Evolutionary conservation across 1,140 invertebrate genomes (phyloP).

Genomic region (Drosophila jambulina): DNA sequence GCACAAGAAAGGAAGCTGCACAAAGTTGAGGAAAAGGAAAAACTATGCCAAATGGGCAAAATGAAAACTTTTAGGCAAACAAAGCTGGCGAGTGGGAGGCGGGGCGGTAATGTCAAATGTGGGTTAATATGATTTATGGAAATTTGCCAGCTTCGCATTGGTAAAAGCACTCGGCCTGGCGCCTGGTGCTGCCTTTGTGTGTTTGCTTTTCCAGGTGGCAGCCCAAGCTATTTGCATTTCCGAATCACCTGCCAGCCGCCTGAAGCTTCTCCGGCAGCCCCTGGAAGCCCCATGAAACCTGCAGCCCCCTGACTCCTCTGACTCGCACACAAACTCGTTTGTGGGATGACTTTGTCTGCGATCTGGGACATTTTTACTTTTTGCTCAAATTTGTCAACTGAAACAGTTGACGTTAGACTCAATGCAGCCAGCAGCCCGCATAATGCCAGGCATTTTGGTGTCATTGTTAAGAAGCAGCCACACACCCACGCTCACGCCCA

Average conservation of each 20-base stretch:
- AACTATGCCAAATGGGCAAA: slow-evolving; percentile 56
- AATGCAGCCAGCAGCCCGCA: slow-evolving; percentile 64
- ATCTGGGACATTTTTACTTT: slow-evolving; percentile 58
- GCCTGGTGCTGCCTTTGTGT: slow-evolving; percentile 38
- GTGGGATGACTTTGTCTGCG: slow-evolving; percentile 34
- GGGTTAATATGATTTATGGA: slow-evolving; percentile 75
- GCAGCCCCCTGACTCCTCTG: not conserved
- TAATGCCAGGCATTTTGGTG: slow-evolving; percentile 61
- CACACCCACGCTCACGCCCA: slow-evolving; percentile 6
- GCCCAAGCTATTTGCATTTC: slow-evolving; percentile 39
- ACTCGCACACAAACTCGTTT: slow-evolving; percentile 30
- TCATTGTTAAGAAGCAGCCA: slow-evolving; percentile 58
- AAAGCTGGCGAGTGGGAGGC: slow-evolving; percentile 3
- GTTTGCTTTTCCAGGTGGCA: slow-evolving; percentile 51
- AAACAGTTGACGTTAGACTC: slow-evolving; percentile 70
- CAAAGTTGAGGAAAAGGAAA: slow-evolving; percentile 19
- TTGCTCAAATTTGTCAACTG: slow-evolving; percentile 69
- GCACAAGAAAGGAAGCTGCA: slow-evolving; percentile 22
- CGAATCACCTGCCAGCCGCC: slow-evolving; percentile 32
- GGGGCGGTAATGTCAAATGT: slow-evolving; percentile 58
- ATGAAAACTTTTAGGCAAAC: slow-evolving; percentile 58
- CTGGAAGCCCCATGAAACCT: not conserved
- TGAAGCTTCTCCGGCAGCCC: not conserved
- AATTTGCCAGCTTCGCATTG: slow-evolving; percentile 71
- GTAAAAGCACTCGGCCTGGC: slow-evolving; percentile 49